Evolutionary conservation across 2,888 invertebrate genomes (phyloP), one percentile per base, ranked within the genome.

Genomic region (Eupeodes luniger): DNA sequence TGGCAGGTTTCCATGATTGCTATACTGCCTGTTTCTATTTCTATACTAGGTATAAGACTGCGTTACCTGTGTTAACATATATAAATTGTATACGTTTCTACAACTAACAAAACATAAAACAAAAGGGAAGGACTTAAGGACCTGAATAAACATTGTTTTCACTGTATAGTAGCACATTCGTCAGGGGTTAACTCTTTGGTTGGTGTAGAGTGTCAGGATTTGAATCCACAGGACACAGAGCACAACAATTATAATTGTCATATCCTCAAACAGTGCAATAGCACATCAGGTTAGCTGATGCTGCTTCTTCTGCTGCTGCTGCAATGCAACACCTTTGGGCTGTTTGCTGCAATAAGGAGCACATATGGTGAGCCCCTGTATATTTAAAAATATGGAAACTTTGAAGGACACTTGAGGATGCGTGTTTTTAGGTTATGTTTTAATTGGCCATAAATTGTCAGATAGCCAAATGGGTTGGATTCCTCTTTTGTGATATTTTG

Each of bases 381-480:
- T 88, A 55, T 88, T 88, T 88, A 69, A 75, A 5, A 40, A 70
- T 27, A 84, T 81, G 78, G 53, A 78, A 78, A 75, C 75, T 64
- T 44, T 40, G n/a, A 55, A 88, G 75, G 16, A 61, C 72, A 62
- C 90, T 90, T 91, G 87, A 88, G 76, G 86, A 87, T 83, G 89
- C 89, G 91, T 91, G 91, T 92, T 92, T 93, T 93, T 92, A 92
- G 92, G 92, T 93, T 92, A 92, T 91, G 90, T 92, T 93, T 93
- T 93, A 93, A 93, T 93, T 93, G 93, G 91, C 91, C 91, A 91
- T 91, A 84, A 89, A 89, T 82, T 86, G 80, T 77, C 80, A 87
- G 84, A 87, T 84, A 80, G 61, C 78, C 53, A 44, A 88, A 85
- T 78, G 88, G 70, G 74, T 62, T 75, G 77, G 47, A 78, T 78